These are phyloP conservation scores for Oxygymnocypris stewartii DNA, from an alignment of 2,113 vertebrate genomes.

Conservation along the genomic window DNA sequence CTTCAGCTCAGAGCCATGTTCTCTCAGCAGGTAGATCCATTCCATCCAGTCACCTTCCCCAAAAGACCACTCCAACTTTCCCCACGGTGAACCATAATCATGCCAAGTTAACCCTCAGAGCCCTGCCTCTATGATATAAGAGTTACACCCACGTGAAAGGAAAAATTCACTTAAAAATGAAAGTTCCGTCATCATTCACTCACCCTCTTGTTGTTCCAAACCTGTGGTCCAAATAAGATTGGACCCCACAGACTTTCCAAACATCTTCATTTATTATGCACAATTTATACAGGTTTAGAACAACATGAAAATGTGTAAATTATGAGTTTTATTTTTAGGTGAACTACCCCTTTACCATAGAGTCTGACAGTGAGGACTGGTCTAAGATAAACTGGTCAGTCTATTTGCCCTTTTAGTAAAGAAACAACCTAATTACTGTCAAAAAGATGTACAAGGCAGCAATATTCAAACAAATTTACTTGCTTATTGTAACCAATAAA, in stretches of 20 bases:
- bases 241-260: not conserved
- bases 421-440: not conserved
- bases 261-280: not conserved
- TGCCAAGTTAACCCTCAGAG: constrained; percentile 26
- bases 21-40: constrained; percentile 56
- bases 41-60: constrained; percentile 28
- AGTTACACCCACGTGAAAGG: not conserved
- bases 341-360: not conserved
- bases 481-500: not conserved
- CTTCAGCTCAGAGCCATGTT: constrained; percentile 31
- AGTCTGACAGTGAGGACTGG: not conserved
- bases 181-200: not conserved
- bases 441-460: constrained; percentile 8
- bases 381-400: not conserved
- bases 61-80: constrained; percentile 26
- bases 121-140: constrained; percentile 30
- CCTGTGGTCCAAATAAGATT: not conserved
- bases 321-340: not conserved
- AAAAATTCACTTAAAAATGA: not conserved
- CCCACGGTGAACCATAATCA: constrained; percentile 42
- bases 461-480: not conserved
- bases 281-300: not conserved
- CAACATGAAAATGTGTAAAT: not conserved
- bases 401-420: not conserved
- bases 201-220: not conserved